Percentiles rank a stretch among this genome's conserved stretches.
These are phyloP conservation scores for Brachionus paranguensis DNA, from an alignment of 1,140 invertebrate genomes.

Conservation along the genomic window DNA sequence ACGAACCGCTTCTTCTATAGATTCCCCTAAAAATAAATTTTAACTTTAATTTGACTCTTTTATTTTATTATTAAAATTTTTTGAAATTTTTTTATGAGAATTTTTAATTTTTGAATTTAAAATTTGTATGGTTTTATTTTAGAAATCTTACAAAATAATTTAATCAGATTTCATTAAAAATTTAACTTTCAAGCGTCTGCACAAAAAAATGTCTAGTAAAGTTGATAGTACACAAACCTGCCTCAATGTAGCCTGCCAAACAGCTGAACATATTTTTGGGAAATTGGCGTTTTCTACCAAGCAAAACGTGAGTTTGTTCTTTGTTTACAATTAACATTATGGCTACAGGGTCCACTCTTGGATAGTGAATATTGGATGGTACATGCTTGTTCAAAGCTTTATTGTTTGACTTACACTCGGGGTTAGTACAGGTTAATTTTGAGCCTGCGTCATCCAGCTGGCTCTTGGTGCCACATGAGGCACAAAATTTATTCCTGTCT, in stretches of 20 bases:
- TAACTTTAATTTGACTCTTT: not conserved
- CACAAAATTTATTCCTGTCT: slow-evolving; percentile 55
- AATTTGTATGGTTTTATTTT: too few species aligned
- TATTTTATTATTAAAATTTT: too few species aligned
- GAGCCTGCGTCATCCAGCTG: slow-evolving; percentile 50
- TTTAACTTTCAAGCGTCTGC: too few species aligned
- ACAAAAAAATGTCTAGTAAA: too few species aligned
- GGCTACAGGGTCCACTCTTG: slow-evolving; percentile 58
- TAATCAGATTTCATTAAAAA: too few species aligned
- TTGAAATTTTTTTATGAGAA: too few species aligned
- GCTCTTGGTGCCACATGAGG: slow-evolving; percentile 53
- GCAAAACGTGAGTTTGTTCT: slow-evolving; percentile 54
- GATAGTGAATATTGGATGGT: slow-evolving; percentile 53
- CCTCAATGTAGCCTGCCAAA: slow-evolving; percentile 62
- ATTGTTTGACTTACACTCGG: slow-evolving; percentile 44
- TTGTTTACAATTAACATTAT: slow-evolving; percentile 59
- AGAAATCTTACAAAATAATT: too few species aligned
- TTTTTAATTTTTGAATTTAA: too few species aligned
- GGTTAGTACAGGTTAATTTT: slow-evolving; percentile 50
- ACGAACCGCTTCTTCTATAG: slow-evolving; percentile 58
- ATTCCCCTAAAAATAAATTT: slow-evolving; percentile 56
- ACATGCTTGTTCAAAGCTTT: slow-evolving; percentile 43
- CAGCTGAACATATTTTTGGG: slow-evolving; percentile 60
- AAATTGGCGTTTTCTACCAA: slow-evolving; percentile 58
- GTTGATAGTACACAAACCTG: slow-evolving; percentile 49